Evolutionary conservation across 2,797 vertebrate genomes (phyloP).

Genomic region (Dromococcyx pavoninus): DNA sequence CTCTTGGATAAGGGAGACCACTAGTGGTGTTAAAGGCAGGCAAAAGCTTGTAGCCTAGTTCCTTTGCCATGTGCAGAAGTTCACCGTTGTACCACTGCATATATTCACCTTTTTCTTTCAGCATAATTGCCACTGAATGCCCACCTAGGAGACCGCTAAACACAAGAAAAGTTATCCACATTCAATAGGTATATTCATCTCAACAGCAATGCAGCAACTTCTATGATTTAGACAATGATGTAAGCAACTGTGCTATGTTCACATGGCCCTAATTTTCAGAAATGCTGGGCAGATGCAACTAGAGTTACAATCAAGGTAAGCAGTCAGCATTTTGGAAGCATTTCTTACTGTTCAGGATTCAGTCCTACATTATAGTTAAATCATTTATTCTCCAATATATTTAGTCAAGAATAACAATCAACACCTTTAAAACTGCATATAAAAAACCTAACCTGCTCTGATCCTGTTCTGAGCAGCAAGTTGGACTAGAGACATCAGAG

Average conservation of each 20-base stretch:
- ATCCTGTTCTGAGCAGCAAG: not conserved
- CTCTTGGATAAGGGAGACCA: constrained; percentile 96
- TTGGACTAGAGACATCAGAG: not conserved
- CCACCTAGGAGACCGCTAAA: constrained; percentile 92
- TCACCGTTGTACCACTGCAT: constrained; percentile 98
- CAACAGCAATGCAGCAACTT: not conserved
- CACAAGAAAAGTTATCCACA: constrained; percentile 19
- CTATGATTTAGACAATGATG: not conserved
- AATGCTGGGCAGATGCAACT: not conserved
- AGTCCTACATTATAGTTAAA: not conserved
- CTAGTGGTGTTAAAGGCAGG: constrained; percentile 99
- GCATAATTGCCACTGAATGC: constrained; percentile 95
- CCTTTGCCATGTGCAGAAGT: constrained; percentile 96
- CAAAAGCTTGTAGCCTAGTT: constrained; percentile 90
- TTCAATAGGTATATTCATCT: not conserved
- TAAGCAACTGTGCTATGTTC: not conserved
- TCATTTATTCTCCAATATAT: not conserved
- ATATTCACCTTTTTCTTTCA: constrained; percentile 88
- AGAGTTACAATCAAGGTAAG: not conserved
- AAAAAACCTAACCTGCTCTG: not conserved
- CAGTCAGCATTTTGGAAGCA: not conserved
- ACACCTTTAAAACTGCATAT: not conserved
- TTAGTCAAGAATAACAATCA: not conserved
- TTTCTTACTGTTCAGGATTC: not conserved
- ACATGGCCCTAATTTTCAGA: not conserved